Evolutionary conservation across 2,113 vertebrate genomes (phyloP).

Genomic region (Delphinus delphis): DNA sequence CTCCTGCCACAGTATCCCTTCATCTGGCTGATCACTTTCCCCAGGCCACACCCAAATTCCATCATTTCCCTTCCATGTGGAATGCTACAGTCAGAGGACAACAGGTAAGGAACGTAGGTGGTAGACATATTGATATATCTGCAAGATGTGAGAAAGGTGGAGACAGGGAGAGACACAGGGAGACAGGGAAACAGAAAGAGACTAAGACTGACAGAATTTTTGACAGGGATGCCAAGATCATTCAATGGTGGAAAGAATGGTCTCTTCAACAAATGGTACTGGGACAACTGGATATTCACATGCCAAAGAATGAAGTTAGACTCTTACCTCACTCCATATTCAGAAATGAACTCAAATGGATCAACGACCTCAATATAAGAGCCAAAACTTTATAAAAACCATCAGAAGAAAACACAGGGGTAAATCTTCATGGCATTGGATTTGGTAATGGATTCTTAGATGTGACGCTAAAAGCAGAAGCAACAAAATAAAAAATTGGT

Average conservation of each 20-base stretch:
- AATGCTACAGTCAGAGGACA: conserved; percentile 53
- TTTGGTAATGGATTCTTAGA: neutral
- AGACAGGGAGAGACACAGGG: conserved; percentile 28
- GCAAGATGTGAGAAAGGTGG: conserved; percentile 28
- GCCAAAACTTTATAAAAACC: neutral
- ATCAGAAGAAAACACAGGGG: neutral
- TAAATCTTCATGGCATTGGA: neutral
- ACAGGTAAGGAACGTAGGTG: conserved; percentile 15
- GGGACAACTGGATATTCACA: neutral
- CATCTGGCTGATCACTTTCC: conserved; percentile 78
- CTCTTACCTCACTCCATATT: neutral
- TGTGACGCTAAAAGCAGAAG: neutral
- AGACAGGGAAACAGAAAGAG: neutral
- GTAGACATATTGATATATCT: neutral
- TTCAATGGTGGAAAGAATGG: neutral
- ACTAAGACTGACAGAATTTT: neutral
- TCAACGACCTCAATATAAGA: neutral
- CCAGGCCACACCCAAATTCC: conserved; percentile 78
- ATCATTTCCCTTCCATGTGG: conserved; percentile 74
- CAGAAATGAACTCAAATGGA: neutral
- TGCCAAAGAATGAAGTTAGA: neutral
- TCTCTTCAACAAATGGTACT: neutral
- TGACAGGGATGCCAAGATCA: neutral
- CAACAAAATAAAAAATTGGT: neutral
- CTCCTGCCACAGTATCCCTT: conserved; percentile 37